Evolutionary conservation across 37 sponge, comb jelly and placozoan species (phyloP).

Genomic region (Lycopodina hypogea): DNA sequence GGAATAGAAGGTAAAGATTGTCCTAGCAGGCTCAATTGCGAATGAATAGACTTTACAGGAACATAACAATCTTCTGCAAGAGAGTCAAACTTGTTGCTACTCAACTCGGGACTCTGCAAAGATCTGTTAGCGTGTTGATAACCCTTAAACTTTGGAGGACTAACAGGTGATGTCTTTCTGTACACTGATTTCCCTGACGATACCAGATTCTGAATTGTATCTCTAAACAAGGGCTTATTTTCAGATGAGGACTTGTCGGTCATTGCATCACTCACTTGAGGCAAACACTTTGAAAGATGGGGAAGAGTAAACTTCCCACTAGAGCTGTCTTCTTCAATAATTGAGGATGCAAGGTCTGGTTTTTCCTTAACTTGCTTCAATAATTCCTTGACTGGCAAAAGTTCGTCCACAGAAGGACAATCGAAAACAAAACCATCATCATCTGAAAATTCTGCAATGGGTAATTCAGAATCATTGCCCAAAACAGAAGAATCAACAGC

Average conservation of each 20-base stretch:
- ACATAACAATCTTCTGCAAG: neutral
- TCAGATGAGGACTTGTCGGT: too few species aligned
- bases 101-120: too few species aligned
- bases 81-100: too few species aligned
- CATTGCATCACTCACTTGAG: too few species aligned
- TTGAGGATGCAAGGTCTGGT: too few species aligned
- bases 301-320: too few species aligned
- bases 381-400: neutral
- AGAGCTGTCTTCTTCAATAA: too few species aligned
- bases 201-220: too few species aligned
- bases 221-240: too few species aligned
- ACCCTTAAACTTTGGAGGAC: neutral
- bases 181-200: neutral
- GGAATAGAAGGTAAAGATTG: constrained; percentile 11
- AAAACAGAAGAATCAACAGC: neutral
- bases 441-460: constrained; percentile 41
- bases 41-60: neutral
- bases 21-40: neutral
- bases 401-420: constrained; percentile 3
- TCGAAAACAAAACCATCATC: constrained; percentile 56
- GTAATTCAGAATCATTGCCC: neutral
- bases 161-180: neutral
- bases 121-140: neutral
- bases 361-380: neutral
- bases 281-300: too few species aligned